Base-by-base conservation (phyloP, 2,113 vertebrate species). In the Vidua macroura region DNA sequence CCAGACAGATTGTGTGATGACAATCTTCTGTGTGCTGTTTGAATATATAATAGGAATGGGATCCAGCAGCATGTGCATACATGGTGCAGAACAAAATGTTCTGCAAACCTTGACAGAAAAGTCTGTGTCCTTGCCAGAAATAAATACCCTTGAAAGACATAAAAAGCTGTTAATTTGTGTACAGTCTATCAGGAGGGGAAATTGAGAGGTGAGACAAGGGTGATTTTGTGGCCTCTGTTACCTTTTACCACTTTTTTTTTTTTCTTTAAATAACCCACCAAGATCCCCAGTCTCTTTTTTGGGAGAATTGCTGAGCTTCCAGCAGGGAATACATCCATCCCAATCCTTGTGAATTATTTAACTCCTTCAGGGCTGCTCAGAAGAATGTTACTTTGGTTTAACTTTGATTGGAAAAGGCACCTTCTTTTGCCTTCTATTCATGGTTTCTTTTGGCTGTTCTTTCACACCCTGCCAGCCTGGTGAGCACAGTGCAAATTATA, bases 21-120 rank as follows among this genome's bases (percentile, higher is more conserved):
- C 83, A 95, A 78, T 95, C 91, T 93, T 76, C 43, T 43, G 69
- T 31, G 80, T 86, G 87, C 44, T 88, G 83, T 86, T 96, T 93
- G 91, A 96, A 95, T 92, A 96, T 95, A 92, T 92, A 93, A 94
- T 75, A 83, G 76, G 74, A 77, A 64, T 39, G 73, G 60, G 35
- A 95, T 79, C 83, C 92, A 96, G 91, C 91, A 95, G 80, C 91
- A 91, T 95, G 92, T 82, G 91, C 76, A 90, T 92, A 68, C 83
- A 83, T 75, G 86, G 83, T 83, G 86, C 48, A 91, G 92, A 94
- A 96, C 94, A 95, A 96, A 96, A 96, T 96, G 91, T 96, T 96
- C 94, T 86, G 69, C 85, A 96, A 96, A 93, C 92, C 88, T 91
- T 95, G 88, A 88, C 91, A 93, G 91, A 94, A 94, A 95, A 96